A percentile compares a stretch with the other conserved stretches of the same genome.
These are phyloP conservation scores for Agonopterix subpropinquella DNA, from an alignment of 2,888 invertebrate genomes.

Conservation along the genomic window DNA sequence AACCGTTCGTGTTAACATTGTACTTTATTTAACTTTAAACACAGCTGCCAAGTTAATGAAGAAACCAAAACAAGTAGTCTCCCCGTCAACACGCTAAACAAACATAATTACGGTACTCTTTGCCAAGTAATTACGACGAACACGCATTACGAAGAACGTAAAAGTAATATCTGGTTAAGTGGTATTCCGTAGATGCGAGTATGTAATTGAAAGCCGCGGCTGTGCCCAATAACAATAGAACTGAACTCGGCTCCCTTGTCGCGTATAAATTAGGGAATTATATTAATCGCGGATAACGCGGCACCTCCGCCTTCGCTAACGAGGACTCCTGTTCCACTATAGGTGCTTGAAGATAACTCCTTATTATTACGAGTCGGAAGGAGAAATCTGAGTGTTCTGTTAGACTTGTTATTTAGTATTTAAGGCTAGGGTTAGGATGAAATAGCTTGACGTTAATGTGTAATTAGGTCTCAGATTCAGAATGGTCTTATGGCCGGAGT, in stretches of 20 bases:
- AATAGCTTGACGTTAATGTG: slow-evolving; percentile 1
- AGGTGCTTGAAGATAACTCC: slow-evolving; percentile 1
- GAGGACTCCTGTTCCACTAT: slow-evolving; percentile 5
- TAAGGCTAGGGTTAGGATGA: not conserved
- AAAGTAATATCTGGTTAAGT: slow-evolving; percentile 33
- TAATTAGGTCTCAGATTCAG: not conserved
- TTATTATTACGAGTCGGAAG: slow-evolving; percentile 1
- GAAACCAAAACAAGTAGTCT: not conserved
- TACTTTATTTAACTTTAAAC: not conserved
- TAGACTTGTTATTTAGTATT: not conserved
- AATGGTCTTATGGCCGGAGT: slow-evolving; percentile 4
- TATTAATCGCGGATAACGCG: slow-evolving; percentile 56
- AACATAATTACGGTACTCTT: slow-evolving; percentile 34
- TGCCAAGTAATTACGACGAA: slow-evolving; percentile 25
- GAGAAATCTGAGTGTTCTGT: slow-evolving; percentile 1
- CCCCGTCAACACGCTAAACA: slow-evolving; percentile 21
- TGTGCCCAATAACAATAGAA: slow-evolving; percentile 45
- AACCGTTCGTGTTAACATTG: no score
- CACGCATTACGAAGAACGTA: slow-evolving; percentile 27
- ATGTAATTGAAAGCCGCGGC: slow-evolving; percentile 53
- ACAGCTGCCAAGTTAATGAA: slow-evolving; percentile 1
- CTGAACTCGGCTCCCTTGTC: slow-evolving; percentile 20
- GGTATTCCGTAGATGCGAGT: slow-evolving; percentile 6
- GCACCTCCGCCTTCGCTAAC: slow-evolving; percentile 16
- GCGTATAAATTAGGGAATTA: slow-evolving; percentile 67